Evolutionary conservation across 2,888 invertebrate genomes (phyloP), one percentile per base, ranked within the genome.

Genomic region (Pterostichus niger): DNA sequence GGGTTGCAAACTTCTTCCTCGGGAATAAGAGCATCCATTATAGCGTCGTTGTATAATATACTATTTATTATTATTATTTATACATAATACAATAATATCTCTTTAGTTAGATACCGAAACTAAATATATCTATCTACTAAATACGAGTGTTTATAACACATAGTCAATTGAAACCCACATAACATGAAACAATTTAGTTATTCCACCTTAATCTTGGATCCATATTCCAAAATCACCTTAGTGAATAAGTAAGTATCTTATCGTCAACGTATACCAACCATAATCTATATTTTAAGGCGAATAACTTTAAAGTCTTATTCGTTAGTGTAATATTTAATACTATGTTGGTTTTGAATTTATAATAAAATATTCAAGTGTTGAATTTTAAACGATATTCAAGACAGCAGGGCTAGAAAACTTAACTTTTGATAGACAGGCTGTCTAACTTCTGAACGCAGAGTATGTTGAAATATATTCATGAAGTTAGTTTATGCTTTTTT

Each of bases 321-420:
- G 59, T 24, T 59, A 24, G 10, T 59, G 59, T 59, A 59, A 17
- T 59, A 24, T 59, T 59, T 24, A 59, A 59, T 17, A 59, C 9
- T 40, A 59, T 24, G 11, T 9, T 15, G 24, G 59, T 59, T 59
- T 59, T 59, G 24, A 54, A 54, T 17, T 54, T 54, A 31, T 59
- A 17, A 59, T 59, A 11, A 59, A 59, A 59, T 59, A 59, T 59
- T 59, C 59, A 59, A 11, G 31, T 17, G 59, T 24, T 59, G 59
- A 59, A 59, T 59, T 59, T 59, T 17, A 59, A 59, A 59, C 31
- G 59, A 11, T 31, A 17, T 31, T 40, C 40, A 9, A 7, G 0
- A 1, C 40, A 31, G 7, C 31, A 24, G 24, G 31, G 11, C 59
- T 59, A 59, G 59, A 40, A 40, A 40, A 40, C 40, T 52, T 15